Conservation (phyloP, 2,113 vertebrate species). For the Abramis brama region DNA sequence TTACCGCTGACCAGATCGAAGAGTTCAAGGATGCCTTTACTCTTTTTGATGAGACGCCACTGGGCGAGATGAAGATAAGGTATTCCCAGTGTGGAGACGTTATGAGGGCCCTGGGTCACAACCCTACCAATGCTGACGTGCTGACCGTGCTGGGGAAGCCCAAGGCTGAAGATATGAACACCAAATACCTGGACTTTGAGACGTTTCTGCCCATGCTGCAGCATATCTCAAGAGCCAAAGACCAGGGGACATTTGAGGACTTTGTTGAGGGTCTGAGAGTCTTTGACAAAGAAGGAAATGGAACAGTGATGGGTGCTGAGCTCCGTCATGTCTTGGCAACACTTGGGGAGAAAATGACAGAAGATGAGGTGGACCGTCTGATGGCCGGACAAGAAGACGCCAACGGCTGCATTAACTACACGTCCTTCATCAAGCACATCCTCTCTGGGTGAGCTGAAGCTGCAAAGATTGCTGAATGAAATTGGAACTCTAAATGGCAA, state of each 20-base stretch:
- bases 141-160: slow-evolving; percentile 91
- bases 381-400: slow-evolving; percentile 93
- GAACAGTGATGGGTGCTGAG: slow-evolving; percentile 85
- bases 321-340: slow-evolving; percentile 79
- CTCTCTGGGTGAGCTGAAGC: slow-evolving; percentile 80
- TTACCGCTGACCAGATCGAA: slow-evolving; percentile 83
- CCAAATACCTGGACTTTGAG: slow-evolving; percentile 90
- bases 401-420: slow-evolving; percentile 95
- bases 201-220: slow-evolving; percentile 94
- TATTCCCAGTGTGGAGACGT: slow-evolving; percentile 91
- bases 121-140: slow-evolving; percentile 94
- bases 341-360: slow-evolving; percentile 77
- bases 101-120: slow-evolving; percentile 92
- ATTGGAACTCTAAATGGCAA: slow-evolving; percentile 31
- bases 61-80: slow-evolving; percentile 91
- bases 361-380: slow-evolving; percentile 85
- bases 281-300: slow-evolving; percentile 76
- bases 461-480: background rate
- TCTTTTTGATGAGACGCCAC: slow-evolving; percentile 87
- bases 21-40: slow-evolving; percentile 96
- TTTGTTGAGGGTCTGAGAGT: slow-evolving; percentile 92
- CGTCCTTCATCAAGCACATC: slow-evolving; percentile 91
- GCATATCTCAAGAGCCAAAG: slow-evolving; percentile 89
- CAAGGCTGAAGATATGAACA: slow-evolving; percentile 87
- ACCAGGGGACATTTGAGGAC: slow-evolving; percentile 94